These are phyloP conservation scores for Cardiocondyla obscurior DNA, from an alignment of 1,140 invertebrate genomes.

Conservation along the genomic window DNA sequence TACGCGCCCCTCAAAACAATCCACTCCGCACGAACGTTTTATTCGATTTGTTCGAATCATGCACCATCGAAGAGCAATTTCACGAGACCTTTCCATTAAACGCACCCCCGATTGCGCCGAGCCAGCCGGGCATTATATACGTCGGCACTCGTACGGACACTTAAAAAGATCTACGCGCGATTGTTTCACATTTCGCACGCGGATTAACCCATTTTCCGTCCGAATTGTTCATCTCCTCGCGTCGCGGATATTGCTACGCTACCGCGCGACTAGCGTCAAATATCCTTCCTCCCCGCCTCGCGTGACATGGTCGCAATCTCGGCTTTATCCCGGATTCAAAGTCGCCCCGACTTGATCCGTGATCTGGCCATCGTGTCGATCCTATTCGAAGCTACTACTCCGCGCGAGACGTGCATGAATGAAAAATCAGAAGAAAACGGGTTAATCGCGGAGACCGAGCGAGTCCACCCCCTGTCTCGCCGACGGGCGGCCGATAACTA, in stretches of 20 bases:
- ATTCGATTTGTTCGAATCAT: background rate
- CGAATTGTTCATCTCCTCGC: background rate
- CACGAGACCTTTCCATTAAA: conserved; percentile 5
- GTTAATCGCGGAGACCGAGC: conserved; percentile 24
- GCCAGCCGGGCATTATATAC: background rate
- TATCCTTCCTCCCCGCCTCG: background rate
- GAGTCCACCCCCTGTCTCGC: background rate
- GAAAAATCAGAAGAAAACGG: conserved; percentile 22
- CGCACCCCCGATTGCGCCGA: background rate
- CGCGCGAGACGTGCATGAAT: background rate
- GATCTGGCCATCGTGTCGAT: background rate
- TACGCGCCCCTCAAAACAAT: background rate
- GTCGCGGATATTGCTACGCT: background rate
- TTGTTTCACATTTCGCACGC: background rate
- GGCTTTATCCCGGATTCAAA: background rate
- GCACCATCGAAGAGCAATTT: background rate
- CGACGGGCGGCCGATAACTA: conserved; percentile 11
- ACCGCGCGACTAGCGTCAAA: background rate
- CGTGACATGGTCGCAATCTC: background rate
- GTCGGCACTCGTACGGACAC: background rate
- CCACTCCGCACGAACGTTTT: background rate
- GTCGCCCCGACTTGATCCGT: background rate
- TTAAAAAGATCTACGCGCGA: background rate
- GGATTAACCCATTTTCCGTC: conserved; percentile 13
- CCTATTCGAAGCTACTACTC: background rate